These are phyloP conservation scores for Crocallis elinguaria DNA, from an alignment of 2,888 invertebrate species.

Conservation along the genomic window DNA sequence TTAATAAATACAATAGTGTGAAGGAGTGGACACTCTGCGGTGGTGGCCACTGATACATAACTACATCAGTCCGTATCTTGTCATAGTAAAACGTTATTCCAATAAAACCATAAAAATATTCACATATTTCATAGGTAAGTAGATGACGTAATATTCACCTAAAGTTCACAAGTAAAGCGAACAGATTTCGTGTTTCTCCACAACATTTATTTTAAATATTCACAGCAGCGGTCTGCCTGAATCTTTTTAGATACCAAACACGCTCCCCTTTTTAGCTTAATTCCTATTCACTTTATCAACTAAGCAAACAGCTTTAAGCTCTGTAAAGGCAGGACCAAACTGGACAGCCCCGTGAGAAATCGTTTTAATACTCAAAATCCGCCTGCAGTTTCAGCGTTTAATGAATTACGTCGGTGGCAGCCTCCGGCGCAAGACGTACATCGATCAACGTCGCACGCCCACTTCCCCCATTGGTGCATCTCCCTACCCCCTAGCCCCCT, in stretches of 20 bases:
- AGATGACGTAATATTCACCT: conserved; percentile 17
- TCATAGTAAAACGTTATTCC: not conserved
- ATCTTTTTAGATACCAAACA: conserved; percentile 43
- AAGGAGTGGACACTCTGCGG: no score
- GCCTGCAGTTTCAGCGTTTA: conserved; percentile 84
- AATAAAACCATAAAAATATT: not conserved
- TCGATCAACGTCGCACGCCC: conserved; percentile 85
- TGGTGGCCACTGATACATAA: no score
- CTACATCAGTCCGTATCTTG: no score
- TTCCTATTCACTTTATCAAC: conserved; percentile 69
- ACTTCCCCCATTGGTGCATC: conserved; percentile 44
- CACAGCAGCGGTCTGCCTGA: conserved; percentile 41
- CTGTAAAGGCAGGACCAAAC: conserved; percentile 68
- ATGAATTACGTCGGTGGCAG: conserved; percentile 85
- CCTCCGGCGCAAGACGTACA: conserved; percentile 87
- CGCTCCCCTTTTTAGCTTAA: conserved; percentile 59
- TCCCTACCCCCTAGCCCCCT: conserved; percentile 33
- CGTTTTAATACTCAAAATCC: conserved; percentile 84
- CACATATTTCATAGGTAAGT: not conserved
- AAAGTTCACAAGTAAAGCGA: conserved; percentile 31
- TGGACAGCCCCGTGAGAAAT: conserved; percentile 82
- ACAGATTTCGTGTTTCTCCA: conserved; percentile 43
- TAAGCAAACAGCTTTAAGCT: conserved; percentile 64
- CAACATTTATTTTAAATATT: conserved; percentile 49
- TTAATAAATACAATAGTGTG: no score